These are phyloP conservation scores for Calephelis nemesis DNA, from an alignment of 1,140 invertebrate species.

Conservation along the genomic window DNA sequence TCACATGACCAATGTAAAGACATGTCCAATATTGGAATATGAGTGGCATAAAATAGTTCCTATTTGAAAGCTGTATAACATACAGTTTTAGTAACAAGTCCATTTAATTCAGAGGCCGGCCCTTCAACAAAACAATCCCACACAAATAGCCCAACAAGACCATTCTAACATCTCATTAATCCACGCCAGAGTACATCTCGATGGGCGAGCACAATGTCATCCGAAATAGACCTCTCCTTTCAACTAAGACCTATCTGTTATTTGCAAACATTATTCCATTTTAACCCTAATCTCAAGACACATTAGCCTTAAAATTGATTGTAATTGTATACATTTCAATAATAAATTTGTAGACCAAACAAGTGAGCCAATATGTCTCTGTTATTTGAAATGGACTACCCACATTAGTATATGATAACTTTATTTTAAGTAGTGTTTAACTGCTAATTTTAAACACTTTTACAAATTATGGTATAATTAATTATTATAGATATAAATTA, in stretches of 20 bases:
- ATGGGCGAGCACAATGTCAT: slow-evolving; percentile 23
- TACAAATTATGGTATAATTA: neutral
- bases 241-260: slow-evolving; percentile 13
- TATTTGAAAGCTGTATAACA: no score
- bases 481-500: neutral
- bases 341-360: slow-evolving; percentile 11
- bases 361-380: slow-evolving; percentile 18
- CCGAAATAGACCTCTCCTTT: slow-evolving; percentile 21
- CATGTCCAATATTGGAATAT: no score
- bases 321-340: neutral
- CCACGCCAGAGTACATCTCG: slow-evolving; percentile 20
- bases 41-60: no score
- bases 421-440: no score
- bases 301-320: neutral
- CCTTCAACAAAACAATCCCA: slow-evolving; percentile 15
- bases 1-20: no score
- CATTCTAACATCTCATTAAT: slow-evolving; percentile 20
- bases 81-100: slow-evolving; percentile 2
- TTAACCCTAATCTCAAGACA: neutral
- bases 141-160: slow-evolving; percentile 17
- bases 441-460: no score
- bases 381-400: slow-evolving; percentile 20
- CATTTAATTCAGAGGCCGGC: neutral
- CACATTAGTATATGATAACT: neutral
- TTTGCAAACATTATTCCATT: neutral